These are phyloP conservation scores for Brevimyrus niger DNA, from an alignment of 2,113 vertebrate species.

Conservation along the genomic window DNA sequence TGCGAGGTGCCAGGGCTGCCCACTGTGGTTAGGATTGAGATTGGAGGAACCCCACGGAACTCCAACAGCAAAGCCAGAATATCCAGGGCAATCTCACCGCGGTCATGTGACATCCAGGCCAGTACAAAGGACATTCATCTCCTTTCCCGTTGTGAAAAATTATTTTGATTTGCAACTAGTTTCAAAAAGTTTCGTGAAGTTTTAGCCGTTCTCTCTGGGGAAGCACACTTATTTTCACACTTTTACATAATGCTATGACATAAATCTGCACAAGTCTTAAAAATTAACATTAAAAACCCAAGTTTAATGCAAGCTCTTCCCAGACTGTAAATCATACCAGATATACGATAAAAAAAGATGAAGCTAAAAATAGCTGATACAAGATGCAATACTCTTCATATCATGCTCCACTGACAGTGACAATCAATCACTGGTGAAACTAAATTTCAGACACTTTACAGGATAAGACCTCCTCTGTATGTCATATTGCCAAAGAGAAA, in stretches of 20 bases:
- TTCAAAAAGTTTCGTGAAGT: neutral
- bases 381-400: slow-evolving; percentile 37
- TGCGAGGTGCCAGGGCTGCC: too few relatives aligned
- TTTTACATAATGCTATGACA: neutral
- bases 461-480: slow-evolving; percentile 10
- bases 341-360: slow-evolving; percentile 26
- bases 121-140: neutral
- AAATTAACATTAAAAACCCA: neutral
- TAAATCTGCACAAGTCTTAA: neutral
- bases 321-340: slow-evolving; percentile 34
- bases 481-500: neutral
- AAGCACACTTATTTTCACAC: neutral
- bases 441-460: slow-evolving; percentile 20
- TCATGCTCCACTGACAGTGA: slow-evolving; percentile 48
- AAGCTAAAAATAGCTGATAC: slow-evolving; percentile 49
- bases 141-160: neutral
- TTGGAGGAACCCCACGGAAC: neutral
- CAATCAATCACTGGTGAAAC: slow-evolving; percentile 53
- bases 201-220: neutral
- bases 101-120: neutral
- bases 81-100: neutral
- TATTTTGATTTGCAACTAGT: neutral
- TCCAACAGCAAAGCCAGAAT: neutral
- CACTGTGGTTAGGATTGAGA: neutral
- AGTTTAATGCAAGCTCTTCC: neutral